Evolutionary conservation across 2,888 invertebrate genomes (phyloP), one percentile per base, ranked within the genome.

Genomic region (Hypomecis punctinalis): DNA sequence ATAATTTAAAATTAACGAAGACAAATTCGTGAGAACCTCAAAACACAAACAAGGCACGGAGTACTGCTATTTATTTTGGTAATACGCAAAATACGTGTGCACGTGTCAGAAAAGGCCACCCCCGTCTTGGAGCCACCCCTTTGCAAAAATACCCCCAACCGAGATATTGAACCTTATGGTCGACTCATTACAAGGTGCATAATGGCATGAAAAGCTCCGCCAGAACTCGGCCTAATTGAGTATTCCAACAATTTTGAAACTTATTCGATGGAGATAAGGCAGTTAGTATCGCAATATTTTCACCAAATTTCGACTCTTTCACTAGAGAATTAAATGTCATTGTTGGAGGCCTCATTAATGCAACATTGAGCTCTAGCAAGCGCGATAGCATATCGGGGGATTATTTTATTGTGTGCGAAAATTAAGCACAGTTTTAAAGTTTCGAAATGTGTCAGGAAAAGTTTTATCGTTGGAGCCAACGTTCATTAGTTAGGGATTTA

Each of bases 261-360:
- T 78, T 85, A 78, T 66, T 7, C 0, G 1, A 5, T 56, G 9
- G 54, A 10, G 6, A 52, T 73, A 76, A 73, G 65, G 69, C 47
- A 58, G 47, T 66, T 48, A 62, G 55, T 64, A 74, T 72, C 64
- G 64, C 62, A 67, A 61, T 66, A 63, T 63, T 65, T 60, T 69
- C 37, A 54, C 45, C 57, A 51, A 67, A 65, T 82, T 79, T 86
- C 79, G 81, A 85, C 83, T 86, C 86, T 88, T 87, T 89, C 85
- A 81, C 81, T 83, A 80, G 75, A 82, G 88, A 89, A 90, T 92
- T 91, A 91, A 91, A 92, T 90, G 86, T 87, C 88, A 92, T 92
- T 91, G 91, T 92, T 87, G 82, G 74, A 75, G 76, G 83, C 81
- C 87, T 88, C 84, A 90, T 90, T 91, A 90, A 90, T 89, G 89